phyloP scores from a whole-genome alignment of 2,888 invertebrate genomes.

The Actias luna region DNA sequence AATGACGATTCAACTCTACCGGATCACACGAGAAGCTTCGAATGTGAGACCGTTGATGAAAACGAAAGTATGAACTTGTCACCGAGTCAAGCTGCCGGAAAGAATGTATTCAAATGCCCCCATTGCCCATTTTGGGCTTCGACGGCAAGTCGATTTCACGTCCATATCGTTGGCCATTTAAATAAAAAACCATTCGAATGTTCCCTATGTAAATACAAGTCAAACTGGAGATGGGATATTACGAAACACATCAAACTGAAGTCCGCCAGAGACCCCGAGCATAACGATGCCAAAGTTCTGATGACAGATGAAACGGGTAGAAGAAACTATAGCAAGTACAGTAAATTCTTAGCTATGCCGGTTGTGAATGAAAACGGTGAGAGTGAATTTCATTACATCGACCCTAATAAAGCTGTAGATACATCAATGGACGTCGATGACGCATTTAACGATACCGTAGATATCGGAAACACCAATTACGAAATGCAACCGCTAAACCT shows the following conservation, averaged over 20 bases:
- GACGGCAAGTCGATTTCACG: constrained; percentile 95
- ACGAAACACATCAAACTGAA: constrained; percentile 97
- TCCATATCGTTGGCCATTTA: constrained; percentile 95
- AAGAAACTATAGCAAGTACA: constrained; percentile 95
- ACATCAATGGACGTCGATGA: constrained; percentile 74
- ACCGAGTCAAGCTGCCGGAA: constrained; percentile 84
- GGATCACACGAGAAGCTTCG: constrained; percentile 57
- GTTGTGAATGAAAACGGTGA: constrained; percentile 81
- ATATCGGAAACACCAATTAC: constrained; percentile 61
- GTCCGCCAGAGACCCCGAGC: constrained; percentile 91
- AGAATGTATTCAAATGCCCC: constrained; percentile 94
- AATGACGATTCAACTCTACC: constrained; percentile 74
- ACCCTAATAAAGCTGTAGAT: constrained; percentile 62
- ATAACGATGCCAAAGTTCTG: constrained; percentile 90
- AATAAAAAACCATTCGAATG: constrained; percentile 98
- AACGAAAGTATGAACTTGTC: constrained; percentile 84
- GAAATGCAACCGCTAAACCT: constrained; percentile 84
- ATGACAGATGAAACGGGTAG: constrained; percentile 96
- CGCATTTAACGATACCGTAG: constrained; percentile 72
- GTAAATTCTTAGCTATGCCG: constrained; percentile 89
- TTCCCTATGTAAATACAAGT: constrained; percentile 95
- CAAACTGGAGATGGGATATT: constrained; percentile 98
- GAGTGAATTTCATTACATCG: constrained; percentile 72
- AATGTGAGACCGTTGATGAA: constrained; percentile 63
- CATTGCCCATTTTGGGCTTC: constrained; percentile 96